Base-by-base conservation (phyloP, 2,797 vertebrate genomes). In the Stomatorhinus walkeri region DNA sequence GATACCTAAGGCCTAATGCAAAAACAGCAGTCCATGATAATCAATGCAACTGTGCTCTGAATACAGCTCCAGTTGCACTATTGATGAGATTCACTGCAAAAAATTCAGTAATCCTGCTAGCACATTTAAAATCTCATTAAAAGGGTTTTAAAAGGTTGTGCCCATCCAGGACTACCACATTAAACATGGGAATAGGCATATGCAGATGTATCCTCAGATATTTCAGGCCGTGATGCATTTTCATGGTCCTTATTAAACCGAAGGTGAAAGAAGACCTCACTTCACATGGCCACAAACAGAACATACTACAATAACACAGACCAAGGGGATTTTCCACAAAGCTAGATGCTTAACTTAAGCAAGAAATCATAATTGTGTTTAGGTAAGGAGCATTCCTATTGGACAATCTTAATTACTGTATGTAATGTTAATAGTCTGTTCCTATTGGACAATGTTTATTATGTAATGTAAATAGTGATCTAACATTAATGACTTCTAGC, bases 41-140 rank as follows among this genome's bases (percentile, higher is more conserved):
- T 51, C 43, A 51, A 51, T 51, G 22, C n/a, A 84, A 49, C n/a
- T 48, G 81, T 84, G 43, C 81, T 28, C 81, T 84, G 81, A 49
- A 84, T 28, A 24, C 81, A 24, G 81, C 22, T 84, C 81, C 81
- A 24, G 81, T 14, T 28, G 43, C n/a, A 12, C 46, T 28, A 84
- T 22, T 48, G 22, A 81, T 51, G 48, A 46, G 46, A 84, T 84
- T 46, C 43, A 48, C 46, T 24, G 81, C 4, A 22, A 84, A 48
- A 16, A 4, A 51, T 10, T 84, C 81, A 12, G 81, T 19, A 48
- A n/a, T 46, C 81, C 81, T 51, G 46, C 19, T 48, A 48, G 46
- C 46, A 84, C 48, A 84, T 22, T 84, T 84, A 84, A 84, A n/a
- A 84, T 79, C 32, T 79, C 72, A 14, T 72, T 84, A 51, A 46